Conservation (phyloP, 2,113 vertebrate species). For the Cyanoderma ruficeps region DNA sequence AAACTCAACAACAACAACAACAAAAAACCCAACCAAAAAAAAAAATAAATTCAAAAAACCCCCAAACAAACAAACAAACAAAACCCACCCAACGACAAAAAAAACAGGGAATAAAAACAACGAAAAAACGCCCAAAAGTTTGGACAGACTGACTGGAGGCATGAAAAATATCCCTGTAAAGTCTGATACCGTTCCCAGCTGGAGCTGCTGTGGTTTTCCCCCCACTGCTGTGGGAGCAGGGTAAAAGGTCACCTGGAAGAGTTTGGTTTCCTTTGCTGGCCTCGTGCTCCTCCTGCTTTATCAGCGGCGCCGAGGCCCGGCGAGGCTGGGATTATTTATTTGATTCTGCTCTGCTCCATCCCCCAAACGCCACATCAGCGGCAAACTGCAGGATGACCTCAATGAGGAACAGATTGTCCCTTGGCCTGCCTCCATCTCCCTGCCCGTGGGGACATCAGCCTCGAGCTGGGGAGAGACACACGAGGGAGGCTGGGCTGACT, state of each 20-base stretch:
- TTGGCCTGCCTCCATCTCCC: conserved; percentile 20
- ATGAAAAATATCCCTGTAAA: background rate
- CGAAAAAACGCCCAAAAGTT: background rate
- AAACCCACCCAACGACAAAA: background rate
- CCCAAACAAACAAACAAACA: background rate
- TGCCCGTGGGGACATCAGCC: background rate
- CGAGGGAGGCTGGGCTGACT: background rate
- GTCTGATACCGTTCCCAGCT: background rate
- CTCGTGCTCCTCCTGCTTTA: background rate
- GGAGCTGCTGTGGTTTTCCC: background rate
- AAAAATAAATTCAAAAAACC: too few relatives aligned
- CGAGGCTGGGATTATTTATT: background rate
- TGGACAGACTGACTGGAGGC: background rate
- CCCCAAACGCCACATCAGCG: conserved; percentile 62
- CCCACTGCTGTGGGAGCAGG: background rate
- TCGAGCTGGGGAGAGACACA: background rate
- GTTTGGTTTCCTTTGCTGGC: background rate
- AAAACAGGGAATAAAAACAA: background rate
- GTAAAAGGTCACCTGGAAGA: background rate
- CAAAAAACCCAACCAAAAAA: background rate
- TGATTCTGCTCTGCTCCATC: background rate
- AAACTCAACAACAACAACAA: too few relatives aligned
- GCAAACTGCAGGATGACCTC: conserved; percentile 37
- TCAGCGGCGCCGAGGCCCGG: background rate
- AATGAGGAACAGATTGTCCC: conserved; percentile 61